Conservation (phyloP, 2,113 vertebrate genomes). For the Tapirus terrestris region DNA sequence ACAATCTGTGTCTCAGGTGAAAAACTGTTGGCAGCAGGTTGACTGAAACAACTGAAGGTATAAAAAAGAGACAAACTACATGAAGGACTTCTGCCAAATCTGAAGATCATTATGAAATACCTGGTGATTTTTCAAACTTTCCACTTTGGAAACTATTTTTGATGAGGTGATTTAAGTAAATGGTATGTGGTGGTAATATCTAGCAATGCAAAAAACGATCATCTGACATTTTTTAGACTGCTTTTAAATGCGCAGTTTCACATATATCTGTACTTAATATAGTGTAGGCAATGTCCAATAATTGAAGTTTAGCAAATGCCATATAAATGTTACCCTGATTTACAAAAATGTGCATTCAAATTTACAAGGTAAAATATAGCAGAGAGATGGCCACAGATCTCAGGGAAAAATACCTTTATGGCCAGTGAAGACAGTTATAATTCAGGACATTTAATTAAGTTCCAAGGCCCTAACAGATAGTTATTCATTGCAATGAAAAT, state of each 20-base stretch:
- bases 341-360: not conserved
- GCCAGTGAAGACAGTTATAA: not conserved
- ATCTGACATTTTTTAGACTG: not conserved
- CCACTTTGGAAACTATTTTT: not conserved
- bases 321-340: not conserved
- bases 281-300: no score
- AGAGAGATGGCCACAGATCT: not conserved
- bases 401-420: not conserved
- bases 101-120: not conserved
- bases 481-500: constrained; percentile 38
- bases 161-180: not conserved
- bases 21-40: not conserved
- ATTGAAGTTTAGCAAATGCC: not conserved
- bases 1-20: not conserved
- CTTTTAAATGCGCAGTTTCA: no score
- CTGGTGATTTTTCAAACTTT: not conserved
- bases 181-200: fast-evolving
- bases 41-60: not conserved
- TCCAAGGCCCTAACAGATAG: not conserved
- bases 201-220: not conserved
- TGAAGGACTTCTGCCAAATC: not conserved
- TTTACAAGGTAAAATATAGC: not conserved
- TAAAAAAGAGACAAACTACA: not conserved
- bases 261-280: not conserved
- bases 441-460: constrained; percentile 60